Evolutionary conservation across 1,140 invertebrate genomes (phyloP), one percentile per base, ranked within the genome.

Genomic region (Drosophila athabasca): DNA sequence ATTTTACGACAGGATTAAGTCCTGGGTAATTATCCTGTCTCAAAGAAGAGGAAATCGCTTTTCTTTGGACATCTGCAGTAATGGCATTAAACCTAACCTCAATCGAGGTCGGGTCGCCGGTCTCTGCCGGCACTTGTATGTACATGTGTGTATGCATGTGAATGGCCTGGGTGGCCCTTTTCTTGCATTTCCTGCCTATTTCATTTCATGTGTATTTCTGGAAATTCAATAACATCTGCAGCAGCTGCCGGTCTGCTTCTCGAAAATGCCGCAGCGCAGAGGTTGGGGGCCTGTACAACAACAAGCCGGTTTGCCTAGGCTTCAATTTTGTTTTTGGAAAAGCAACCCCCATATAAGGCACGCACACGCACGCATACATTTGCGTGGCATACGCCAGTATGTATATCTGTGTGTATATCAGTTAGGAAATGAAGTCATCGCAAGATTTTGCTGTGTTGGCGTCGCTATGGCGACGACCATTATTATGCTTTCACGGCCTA

Each of bases 271-370:
- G 44, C 62, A 68, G 45, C 65, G 15, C 35, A 9, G 39, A 11
- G 17, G 15, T 39, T 39, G 35, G 54, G 31, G 29, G 41, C 19
- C 50, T 15, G 44, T 61, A 44, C 51, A 29, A 67, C 59, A 70
- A 43, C 50, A 53, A 78, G 68, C 74, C 65, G 74, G 83, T 77
- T 85, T 78, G 57, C 82, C 82, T 79, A 85, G 82, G 83, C 52
- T 68, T 75, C 4, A 52, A 68, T 75, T 64, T 52, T 17, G 43
- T 41, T 62, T 29, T 69, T 26, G 35, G 44, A 45, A 74, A 73
- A 72, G 6, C 76, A 79, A 78, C 74, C 81, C 82, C 67, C 61
- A 44, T 39, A 58, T 53, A 75, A 46, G 49, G 53, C 44, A 49
- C 26, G 62, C 35, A 4, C 35, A 39, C 31, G 9, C 29, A 31